Evolutionary conservation across 2,797 vertebrate genomes (phyloP).

Genomic region (Caiman crocodilus): DNA sequence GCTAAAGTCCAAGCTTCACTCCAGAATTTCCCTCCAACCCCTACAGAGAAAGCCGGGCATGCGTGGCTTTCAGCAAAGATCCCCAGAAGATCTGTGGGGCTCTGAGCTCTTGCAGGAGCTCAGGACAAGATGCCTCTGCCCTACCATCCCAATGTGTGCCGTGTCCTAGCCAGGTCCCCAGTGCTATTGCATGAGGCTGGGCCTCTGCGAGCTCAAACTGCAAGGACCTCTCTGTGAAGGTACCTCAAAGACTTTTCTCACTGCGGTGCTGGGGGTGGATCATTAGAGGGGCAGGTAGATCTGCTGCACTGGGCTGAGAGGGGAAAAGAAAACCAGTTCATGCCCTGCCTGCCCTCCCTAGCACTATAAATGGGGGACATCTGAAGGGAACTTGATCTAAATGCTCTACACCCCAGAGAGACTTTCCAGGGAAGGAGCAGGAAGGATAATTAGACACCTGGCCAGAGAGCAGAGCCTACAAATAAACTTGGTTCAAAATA

Average conservation of each 20-base stretch:
- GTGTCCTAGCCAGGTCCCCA: background rate
- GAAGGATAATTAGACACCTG: background rate
- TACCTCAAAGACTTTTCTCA: background rate
- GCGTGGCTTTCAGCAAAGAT: constrained; percentile 30
- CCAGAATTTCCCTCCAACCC: background rate
- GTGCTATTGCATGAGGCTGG: background rate
- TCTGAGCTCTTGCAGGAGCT: background rate
- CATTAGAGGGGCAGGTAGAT: accelerated
- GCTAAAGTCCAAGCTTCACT: background rate
- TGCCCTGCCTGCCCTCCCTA: background rate
- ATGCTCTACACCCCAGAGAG: no score
- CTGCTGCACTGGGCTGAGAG: background rate
- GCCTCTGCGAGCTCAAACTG: background rate
- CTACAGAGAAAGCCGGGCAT: no score
- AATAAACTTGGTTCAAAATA: background rate
- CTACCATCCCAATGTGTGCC: background rate
- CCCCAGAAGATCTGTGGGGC: background rate
- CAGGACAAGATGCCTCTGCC: background rate
- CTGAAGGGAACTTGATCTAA: background rate
- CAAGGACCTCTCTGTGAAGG: background rate
- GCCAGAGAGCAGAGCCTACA: background rate
- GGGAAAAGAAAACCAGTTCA: background rate
- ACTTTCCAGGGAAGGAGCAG: background rate
- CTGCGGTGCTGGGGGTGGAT: background rate
- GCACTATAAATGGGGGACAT: background rate